Evolutionary conservation across 2,113 vertebrate genomes (phyloP).

Genomic region (Etheostoma cragini): DNA sequence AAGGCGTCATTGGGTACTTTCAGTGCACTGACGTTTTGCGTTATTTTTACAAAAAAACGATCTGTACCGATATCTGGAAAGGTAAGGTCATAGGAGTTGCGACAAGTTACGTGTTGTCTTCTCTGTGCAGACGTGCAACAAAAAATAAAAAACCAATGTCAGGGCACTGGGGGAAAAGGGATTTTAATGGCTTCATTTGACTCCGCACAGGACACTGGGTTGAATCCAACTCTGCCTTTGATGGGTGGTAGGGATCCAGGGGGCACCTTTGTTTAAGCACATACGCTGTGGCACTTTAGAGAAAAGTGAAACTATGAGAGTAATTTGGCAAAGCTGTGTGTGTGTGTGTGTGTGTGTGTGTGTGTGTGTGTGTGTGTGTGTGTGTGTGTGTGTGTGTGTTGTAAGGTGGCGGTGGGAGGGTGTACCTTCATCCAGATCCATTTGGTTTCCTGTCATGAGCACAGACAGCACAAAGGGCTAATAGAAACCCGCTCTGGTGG

Average conservation of each 20-base stretch:
- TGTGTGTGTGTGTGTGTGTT: constrained; percentile 50
- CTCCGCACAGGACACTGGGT: constrained; percentile 73
- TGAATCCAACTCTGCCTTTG: constrained; percentile 66
- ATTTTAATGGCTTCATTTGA: constrained; percentile 79
- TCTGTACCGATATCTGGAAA: not conserved
- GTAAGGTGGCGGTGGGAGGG: constrained; percentile 30
- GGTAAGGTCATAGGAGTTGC: not conserved
- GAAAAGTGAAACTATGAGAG: constrained; percentile 73
- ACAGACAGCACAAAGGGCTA: constrained; percentile 68
- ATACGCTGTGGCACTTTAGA: constrained; percentile 55
- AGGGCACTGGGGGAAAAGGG: constrained; percentile 30
- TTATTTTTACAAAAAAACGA: constrained; percentile 15
- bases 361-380: constrained; percentile 11
- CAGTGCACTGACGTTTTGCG: too few relatives aligned
- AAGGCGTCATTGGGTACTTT: too few relatives aligned
- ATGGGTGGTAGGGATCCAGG: constrained; percentile 59
- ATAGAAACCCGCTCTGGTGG: constrained; percentile 59
- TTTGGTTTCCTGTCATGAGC: constrained; percentile 74
- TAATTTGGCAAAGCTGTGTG: constrained; percentile 58
- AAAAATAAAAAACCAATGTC: constrained; percentile 47
- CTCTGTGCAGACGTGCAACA: constrained; percentile 10
- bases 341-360: constrained; percentile 22
- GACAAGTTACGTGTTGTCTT: constrained; percentile 1
- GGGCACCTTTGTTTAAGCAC: constrained; percentile 68
- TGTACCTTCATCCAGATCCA: constrained; percentile 66